Evolutionary conservation across 1,140 invertebrate species (phyloP).

Genomic region (Melanaphis sacchari): DNA sequence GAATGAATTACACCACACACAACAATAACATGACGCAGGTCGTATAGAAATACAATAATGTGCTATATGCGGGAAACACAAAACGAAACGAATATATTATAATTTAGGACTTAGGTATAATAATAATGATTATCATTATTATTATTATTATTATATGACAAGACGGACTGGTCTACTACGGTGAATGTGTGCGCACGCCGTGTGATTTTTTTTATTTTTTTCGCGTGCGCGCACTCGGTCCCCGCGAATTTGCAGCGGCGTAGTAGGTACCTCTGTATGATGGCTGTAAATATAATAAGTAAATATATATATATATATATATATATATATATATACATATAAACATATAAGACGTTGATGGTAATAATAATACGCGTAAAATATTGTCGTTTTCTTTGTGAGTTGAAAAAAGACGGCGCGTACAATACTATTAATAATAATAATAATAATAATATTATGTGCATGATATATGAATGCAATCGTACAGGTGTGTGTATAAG

Average conservation of each 20-base stretch:
- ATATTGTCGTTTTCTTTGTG: conserved; percentile 18
- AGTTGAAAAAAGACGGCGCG: neutral
- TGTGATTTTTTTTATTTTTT: neutral
- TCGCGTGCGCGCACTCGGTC: neutral
- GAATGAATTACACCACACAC: neutral
- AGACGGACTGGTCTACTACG: neutral
- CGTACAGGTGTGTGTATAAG: conserved; percentile 13
- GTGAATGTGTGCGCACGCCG: neutral
- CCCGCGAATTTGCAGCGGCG: neutral
- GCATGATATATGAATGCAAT: neutral
- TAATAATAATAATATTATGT: neutral
- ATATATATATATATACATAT: neutral
- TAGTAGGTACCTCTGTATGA: neutral
- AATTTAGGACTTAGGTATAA: too few relatives aligned
- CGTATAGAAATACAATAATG: neutral
- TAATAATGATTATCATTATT: neutral
- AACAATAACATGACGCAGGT: neutral
- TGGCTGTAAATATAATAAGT: neutral
- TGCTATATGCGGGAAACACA: conserved; percentile 3
- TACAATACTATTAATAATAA: neutral
- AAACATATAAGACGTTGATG: neutral
- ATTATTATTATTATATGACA: neutral
- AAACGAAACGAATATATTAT: conserved; percentile 2
- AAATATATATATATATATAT: neutral
- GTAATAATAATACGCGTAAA: conserved; percentile 14